Evolutionary conservation across 2,113 vertebrate species (phyloP), one percentile per base, ranked within the genome.

Genomic region (Rana temporaria): DNA sequence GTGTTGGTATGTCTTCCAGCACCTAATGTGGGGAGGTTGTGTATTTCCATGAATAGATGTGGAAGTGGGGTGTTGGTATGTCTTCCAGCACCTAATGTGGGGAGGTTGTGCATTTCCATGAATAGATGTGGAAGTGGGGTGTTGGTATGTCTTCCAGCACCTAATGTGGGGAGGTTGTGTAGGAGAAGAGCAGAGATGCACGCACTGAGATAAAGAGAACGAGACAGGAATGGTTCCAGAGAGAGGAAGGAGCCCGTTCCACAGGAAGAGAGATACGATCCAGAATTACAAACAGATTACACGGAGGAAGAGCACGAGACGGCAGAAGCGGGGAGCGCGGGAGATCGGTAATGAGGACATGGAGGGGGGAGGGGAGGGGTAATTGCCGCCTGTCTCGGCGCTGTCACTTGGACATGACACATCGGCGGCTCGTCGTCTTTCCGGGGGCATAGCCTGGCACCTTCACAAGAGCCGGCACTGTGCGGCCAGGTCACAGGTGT

Each of bases 381-480:
- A 77, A 77, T 63, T 64, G 60, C 59, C 74, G 74, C 74, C 74
- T 64, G 74, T 77, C 59, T 75, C 5, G 71, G 71, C 55, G 59
- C 55, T 74, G 71, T 74, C 71, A 59, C 15, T 57, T 19, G 72
- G 57, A 62, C 73, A 62, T 24, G 59, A 52, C 73, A 59, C 57
- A 18, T 30, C 11, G 42, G 6, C 42, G 11, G 42, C 12, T 48
- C 12, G 42, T 14, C 11, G 11, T 48, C 8, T 48, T 48, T 11
- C 26, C 26, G 26, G 26, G 26, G 26, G 26, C 26, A 30, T 3
- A 2, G 26, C 26, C 26, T 30, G 26, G 26, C 26, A 30, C 26
- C 26, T 30, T 30, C 26, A n/a, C n/a, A n/a, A n/a, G n/a, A n/a
- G n/a, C n/a, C n/a, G n/a, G n/a, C n/a, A 30, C 6, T 42, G 38